Evolutionary conservation across 2,888 invertebrate genomes (phyloP).

Genomic region (Helicoverpa assulta): DNA sequence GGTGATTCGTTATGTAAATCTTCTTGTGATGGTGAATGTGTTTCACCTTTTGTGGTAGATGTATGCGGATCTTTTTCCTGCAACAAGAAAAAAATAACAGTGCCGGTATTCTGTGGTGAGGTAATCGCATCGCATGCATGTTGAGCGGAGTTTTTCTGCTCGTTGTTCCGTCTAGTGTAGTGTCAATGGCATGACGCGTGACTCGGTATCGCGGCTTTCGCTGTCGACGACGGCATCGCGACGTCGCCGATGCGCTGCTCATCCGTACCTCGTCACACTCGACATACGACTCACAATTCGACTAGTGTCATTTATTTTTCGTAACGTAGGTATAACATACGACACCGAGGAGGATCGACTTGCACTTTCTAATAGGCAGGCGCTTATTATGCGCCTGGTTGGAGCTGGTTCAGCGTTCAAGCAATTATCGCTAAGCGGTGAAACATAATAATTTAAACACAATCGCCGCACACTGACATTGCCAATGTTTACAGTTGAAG

Average conservation of each 20-base stretch:
- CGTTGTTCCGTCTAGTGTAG: conserved; percentile 78
- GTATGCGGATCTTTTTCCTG: conserved; percentile 90
- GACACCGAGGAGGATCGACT: conserved; percentile 64
- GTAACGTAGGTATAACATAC: conserved; percentile 47
- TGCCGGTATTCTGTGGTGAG: conserved; percentile 71
- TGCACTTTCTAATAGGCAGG: conserved; percentile 77
- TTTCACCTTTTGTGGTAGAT: conserved; percentile 90
- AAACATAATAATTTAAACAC: conserved; percentile 78
- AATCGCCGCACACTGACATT: conserved; percentile 79
- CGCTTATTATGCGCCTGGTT: conserved; percentile 72
- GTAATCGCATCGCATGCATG: conserved; percentile 78
- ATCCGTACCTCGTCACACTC: conserved; percentile 71
- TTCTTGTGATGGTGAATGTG: conserved; percentile 90
- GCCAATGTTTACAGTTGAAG: conserved; percentile 71
- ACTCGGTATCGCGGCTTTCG: conserved; percentile 82
- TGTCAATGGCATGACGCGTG: conserved; percentile 84
- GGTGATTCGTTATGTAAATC: conserved; percentile 88
- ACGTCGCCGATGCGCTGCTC: conserved; percentile 64
- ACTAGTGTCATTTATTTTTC: conserved; percentile 68
- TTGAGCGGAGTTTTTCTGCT: conserved; percentile 68
- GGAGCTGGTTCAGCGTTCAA: conserved; percentile 69
- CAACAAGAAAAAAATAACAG: conserved; percentile 81
- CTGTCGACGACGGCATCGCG: conserved; percentile 70
- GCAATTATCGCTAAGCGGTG: conserved; percentile 77
- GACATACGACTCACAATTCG: conserved; percentile 69